These are phyloP conservation scores for Physocephala rufipes DNA, from an alignment of 2,888 invertebrate species.

Conservation along the genomic window DNA sequence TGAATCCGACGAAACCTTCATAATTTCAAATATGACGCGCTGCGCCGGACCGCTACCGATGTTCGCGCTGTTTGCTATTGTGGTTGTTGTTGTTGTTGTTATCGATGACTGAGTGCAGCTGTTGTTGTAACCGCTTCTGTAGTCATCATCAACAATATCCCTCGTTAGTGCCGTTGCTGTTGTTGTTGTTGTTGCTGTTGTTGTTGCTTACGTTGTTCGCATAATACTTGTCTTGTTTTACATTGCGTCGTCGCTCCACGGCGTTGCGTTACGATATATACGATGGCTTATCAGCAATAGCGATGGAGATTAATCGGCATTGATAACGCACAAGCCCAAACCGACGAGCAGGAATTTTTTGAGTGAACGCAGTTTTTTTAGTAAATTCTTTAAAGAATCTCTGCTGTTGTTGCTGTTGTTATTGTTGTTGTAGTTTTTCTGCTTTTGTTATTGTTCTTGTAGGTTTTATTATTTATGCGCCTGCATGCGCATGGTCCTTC, in stretches of 20 bases:
- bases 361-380: constrained; percentile 17
- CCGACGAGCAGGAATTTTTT: constrained; percentile 27
- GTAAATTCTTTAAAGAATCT: constrained; percentile 19
- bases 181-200: neutral
- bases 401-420: constrained; percentile 7
- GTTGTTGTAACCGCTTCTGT: constrained; percentile 23
- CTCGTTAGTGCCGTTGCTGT: too few species aligned
- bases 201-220: neutral
- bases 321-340: constrained; percentile 55
- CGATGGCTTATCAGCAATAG: constrained; percentile 53
- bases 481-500: neutral
- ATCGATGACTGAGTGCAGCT: constrained; percentile 7
- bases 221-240: neutral
- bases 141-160: too few species aligned
- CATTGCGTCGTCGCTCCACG: constrained; percentile 15
- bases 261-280: constrained; percentile 15
- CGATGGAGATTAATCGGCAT: constrained; percentile 60
- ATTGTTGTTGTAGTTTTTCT: constrained; percentile 5
- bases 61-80: constrained; percentile 19
- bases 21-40: constrained; percentile 57
- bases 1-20: constrained; percentile 51
- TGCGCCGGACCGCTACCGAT: constrained; percentile 43
- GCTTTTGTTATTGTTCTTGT: constrained; percentile 4
- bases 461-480: constrained; percentile 25
- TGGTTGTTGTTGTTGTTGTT: constrained; percentile 5